Conservation (phyloP, 2,797 vertebrate species). For the Okamejei kenojei region DNA sequence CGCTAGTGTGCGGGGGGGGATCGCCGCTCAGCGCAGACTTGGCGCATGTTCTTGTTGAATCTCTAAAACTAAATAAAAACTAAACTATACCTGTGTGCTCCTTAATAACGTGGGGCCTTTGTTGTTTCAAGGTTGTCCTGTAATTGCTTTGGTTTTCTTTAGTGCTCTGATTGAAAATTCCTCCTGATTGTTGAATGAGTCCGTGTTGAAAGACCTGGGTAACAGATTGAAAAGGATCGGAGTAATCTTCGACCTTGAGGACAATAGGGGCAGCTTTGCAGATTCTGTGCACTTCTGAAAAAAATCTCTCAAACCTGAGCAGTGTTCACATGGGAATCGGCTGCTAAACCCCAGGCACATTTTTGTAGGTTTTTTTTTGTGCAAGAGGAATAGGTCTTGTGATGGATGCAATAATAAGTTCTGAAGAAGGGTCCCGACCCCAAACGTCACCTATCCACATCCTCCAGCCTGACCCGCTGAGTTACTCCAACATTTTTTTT, state of each 20-base stretch:
- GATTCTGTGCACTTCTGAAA: constrained; percentile 15
- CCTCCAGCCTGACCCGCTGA: too few relatives aligned
- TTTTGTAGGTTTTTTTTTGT: background rate
- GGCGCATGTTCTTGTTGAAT: too few relatives aligned
- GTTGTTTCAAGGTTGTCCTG: background rate
- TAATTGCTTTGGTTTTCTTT: background rate
- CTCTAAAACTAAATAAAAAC: too few relatives aligned
- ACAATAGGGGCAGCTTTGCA: background rate
- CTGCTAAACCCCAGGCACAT: background rate
- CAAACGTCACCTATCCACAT: too few relatives aligned
- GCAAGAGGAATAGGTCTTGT: background rate
- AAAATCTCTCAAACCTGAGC: too few relatives aligned
- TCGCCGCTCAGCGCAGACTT: too few relatives aligned
- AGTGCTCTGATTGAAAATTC: background rate
- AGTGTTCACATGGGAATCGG: background rate
- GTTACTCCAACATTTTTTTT: too few relatives aligned
- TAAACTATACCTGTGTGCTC: background rate
- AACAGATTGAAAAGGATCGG: background rate
- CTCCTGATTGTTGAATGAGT: constrained; percentile 15
- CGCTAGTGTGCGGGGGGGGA: too few relatives aligned
- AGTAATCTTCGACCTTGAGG: background rate
- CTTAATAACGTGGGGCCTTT: background rate
- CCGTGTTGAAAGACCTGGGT: constrained; percentile 15
- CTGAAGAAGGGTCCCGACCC: too few relatives aligned
- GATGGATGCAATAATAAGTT: too few relatives aligned